Evolutionary conservation across 2,113 vertebrate species (phyloP).

Genomic region (Sphyrna mokarran): DNA sequence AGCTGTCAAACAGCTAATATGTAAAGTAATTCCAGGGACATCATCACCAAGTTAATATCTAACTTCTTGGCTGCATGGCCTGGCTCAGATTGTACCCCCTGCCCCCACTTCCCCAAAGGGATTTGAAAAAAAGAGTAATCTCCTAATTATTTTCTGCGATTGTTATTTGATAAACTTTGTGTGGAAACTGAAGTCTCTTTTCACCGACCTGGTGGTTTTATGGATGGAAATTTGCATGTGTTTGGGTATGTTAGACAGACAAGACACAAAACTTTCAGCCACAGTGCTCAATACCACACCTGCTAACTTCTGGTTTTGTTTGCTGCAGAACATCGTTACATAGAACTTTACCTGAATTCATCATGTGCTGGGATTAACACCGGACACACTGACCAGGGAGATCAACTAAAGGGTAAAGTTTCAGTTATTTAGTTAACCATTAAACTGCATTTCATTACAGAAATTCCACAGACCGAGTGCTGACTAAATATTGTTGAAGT

Average conservation of each 20-base stretch:
- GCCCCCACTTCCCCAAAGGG: background rate
- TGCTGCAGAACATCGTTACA: slow-evolving; percentile 63
- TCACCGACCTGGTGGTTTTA: too few species aligned
- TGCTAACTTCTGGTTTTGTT: background rate
- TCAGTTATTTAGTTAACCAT: background rate
- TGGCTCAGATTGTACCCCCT: background rate
- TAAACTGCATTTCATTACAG: background rate
- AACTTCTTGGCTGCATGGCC: background rate
- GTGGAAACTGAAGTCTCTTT: background rate
- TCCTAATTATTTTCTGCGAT: background rate
- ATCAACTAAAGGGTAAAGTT: background rate
- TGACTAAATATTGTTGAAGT: background rate
- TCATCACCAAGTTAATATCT: background rate
- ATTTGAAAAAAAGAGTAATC: background rate
- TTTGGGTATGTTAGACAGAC: background rate
- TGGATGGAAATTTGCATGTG: background rate
- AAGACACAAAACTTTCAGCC: background rate
- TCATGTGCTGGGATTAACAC: slow-evolving; percentile 34
- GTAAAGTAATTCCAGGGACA: too few species aligned
- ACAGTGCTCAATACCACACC: background rate
- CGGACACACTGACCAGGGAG: background rate
- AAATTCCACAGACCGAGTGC: background rate
- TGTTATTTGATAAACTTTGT: background rate
- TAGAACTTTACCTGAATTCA: slow-evolving; percentile 81
- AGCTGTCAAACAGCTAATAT: too few species aligned